These are phyloP conservation scores for Triplophysa yarkandensis DNA, from an alignment of 2,797 vertebrate genomes.

Conservation along the genomic window DNA sequence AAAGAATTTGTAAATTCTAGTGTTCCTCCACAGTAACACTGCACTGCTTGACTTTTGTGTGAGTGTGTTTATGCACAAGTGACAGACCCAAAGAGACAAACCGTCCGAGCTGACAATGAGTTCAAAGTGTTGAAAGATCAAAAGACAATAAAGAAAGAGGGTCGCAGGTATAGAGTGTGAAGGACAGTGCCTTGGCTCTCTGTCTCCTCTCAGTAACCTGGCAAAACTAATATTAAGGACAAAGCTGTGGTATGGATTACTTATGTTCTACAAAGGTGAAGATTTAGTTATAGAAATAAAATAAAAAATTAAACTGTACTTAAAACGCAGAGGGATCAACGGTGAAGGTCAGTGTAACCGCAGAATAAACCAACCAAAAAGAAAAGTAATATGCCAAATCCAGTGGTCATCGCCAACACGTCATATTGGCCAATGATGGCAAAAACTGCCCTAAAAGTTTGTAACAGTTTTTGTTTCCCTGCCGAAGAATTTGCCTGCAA, in stretches of 20 bases:
- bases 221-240: conserved; percentile 60
- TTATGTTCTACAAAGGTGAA: conserved; percentile 64
- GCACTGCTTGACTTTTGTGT: conserved; percentile 3
- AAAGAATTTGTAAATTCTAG: too few relatives aligned
- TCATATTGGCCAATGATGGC: not conserved
- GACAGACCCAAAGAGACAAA: conserved; percentile 53
- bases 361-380: not conserved
- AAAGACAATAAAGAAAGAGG: too few relatives aligned
- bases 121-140: conserved; percentile 72
- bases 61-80: conserved; percentile 17
- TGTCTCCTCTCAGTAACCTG: conserved; percentile 67
- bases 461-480: conserved; percentile 74
- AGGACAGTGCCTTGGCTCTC: conserved; percentile 68
- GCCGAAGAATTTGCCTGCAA: conserved; percentile 84
- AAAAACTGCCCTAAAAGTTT: conserved; percentile 51
- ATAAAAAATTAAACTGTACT: conserved; percentile 45
- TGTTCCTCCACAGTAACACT: conserved; percentile 5
- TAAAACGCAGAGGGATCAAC: conserved; percentile 40
- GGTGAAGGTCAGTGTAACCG: conserved; percentile 8
- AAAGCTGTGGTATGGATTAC: conserved; percentile 61
- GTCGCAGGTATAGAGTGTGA: conserved; percentile 68
- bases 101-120: conserved; percentile 63
- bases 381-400: not conserved
- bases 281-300: conserved; percentile 62
- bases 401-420: not conserved